These are phyloP conservation scores for Chelon labrosus DNA, from an alignment of 2,797 vertebrate genomes.

Conservation along the genomic window DNA sequence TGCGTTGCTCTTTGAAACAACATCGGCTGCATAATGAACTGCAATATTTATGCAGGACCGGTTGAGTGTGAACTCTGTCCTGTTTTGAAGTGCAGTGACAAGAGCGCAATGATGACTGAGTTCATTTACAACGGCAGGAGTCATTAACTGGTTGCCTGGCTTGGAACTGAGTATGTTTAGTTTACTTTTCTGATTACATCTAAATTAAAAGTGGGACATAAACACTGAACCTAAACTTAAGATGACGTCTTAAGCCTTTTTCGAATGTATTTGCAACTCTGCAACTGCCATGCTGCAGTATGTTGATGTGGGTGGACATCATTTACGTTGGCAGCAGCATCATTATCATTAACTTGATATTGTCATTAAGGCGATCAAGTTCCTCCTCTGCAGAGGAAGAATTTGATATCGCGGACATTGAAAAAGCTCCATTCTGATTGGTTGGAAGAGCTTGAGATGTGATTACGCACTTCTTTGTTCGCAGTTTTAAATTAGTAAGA, in stretches of 20 bases:
- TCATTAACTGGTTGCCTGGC: not conserved
- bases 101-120: slow-evolving; percentile 13
- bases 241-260: not conserved
- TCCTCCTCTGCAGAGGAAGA: not conserved
- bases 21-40: slow-evolving; percentile 55
- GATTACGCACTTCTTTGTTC: no score
- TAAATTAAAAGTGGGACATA: not conserved
- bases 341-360: not conserved
- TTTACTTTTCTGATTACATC: not conserved
- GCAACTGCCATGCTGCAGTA: not conserved
- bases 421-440: not conserved
- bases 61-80: slow-evolving; percentile 16
- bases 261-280: not conserved
- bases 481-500: not conserved
- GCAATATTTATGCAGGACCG: slow-evolving; percentile 29
- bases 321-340: not conserved
- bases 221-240: not conserved
- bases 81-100: slow-evolving; percentile 16
- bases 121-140: not conserved
- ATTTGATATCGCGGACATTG: not conserved
- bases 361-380: not conserved
- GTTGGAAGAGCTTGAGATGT: not conserved
- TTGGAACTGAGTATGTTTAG: not conserved
- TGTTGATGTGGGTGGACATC: not conserved
- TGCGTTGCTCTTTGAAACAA: slow-evolving; percentile 43